These are phyloP conservation scores for Ahaetulla prasina DNA, from an alignment of 2,113 vertebrate species.

Conservation along the genomic window DNA sequence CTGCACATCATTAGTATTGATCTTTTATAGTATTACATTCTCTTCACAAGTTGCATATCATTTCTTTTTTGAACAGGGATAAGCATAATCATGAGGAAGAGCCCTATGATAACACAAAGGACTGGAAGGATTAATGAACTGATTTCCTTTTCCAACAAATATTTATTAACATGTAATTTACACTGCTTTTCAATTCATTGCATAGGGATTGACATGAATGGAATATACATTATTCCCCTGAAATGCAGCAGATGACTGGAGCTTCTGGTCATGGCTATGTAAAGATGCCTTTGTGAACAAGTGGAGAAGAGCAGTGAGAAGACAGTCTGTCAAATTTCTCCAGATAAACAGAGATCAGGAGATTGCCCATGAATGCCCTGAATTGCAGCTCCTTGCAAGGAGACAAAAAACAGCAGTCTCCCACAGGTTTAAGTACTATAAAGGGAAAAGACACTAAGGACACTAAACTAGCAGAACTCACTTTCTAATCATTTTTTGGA, in stretches of 20 bases:
- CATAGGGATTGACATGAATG: conserved; percentile 39
- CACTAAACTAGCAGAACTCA: neutral
- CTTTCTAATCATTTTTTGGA: neutral
- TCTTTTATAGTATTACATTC: neutral
- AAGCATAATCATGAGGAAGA: neutral
- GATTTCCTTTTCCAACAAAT: conserved; percentile 1
- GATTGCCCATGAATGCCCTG: no score
- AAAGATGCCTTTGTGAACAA: no score
- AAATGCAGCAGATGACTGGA: conserved; percentile 41
- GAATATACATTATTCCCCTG: conserved; percentile 8
- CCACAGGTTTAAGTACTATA: neutral
- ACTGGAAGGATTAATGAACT: conserved; percentile 4
- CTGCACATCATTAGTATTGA: neutral
- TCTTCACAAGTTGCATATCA: neutral
- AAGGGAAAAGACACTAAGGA: neutral
- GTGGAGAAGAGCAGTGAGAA: no score
- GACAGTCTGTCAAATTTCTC: no score
- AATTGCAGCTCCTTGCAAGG: no score
- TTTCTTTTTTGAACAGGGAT: neutral
- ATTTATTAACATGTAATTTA: conserved; percentile 22
- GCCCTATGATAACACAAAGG: neutral
- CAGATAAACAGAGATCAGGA: no score
- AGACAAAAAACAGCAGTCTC: neutral
- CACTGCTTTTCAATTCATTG: conserved; percentile 42
- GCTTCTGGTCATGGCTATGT: no score